phyloP scores from a whole-genome alignment of 2,888 invertebrate genomes.

The Brenthis hecate region DNA sequence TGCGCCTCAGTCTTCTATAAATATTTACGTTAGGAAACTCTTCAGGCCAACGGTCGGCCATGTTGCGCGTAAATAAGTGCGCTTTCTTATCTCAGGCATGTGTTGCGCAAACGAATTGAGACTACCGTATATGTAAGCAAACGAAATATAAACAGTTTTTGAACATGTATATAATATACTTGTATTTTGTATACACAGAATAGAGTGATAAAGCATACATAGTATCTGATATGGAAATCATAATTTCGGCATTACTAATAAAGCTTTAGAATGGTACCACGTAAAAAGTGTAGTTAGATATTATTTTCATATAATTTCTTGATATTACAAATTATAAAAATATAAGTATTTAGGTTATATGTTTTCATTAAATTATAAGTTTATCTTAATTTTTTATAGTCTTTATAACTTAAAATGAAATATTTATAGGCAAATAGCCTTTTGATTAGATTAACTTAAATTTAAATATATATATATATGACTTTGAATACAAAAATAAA shows the following conservation, averaged over 20 bases:
- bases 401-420: not conserved
- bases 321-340: no score
- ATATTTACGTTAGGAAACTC: conserved; percentile 81
- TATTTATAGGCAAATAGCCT: not conserved
- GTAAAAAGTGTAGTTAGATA: no score
- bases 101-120: conserved; percentile 69
- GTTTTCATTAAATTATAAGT: no score
- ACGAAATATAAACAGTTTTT: conserved; percentile 12
- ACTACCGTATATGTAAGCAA: conserved; percentile 29
- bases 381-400: not conserved
- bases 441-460: not conserved
- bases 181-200: no score
- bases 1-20: conserved; percentile 72
- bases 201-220: no score
- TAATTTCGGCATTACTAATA: no score
- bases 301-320: no score
- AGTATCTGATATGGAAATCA: no score
- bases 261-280: no score
- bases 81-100: conserved; percentile 78
- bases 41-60: conserved; percentile 76
- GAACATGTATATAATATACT: not conserved
- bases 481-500: not conserved
- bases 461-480: not conserved
- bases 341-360: no score
- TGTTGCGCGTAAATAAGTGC: conserved; percentile 72